Evolutionary conservation across 2,888 invertebrate genomes (phyloP), one percentile per base, ranked within the genome.

Genomic region (Eristalinus aeneus): DNA sequence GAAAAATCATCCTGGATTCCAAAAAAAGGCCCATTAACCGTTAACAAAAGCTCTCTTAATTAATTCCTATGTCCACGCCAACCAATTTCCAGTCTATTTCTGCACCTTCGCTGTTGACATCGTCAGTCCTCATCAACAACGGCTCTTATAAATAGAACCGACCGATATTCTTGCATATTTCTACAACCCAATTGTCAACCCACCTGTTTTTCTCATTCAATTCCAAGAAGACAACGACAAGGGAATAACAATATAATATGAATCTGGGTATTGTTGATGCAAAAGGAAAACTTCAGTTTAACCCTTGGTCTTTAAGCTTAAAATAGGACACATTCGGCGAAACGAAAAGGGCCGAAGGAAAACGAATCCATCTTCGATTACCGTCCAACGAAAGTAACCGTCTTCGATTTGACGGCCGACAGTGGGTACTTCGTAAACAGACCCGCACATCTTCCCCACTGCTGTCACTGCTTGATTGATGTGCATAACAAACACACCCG

Each of bases 381-480:
- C 46, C 6, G 46, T 5, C 46, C 16, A 46, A 16, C 46, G 46
- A 46, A 16, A 46, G 46, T 6, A 22, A 34, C 20, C 56, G 34
- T 56, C 22, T 68, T 68, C 11, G 10, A 69, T 69, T 69, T 69
- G 69, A 69, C 69, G 58, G 69, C 69, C 27, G 32, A 58, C 58
- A 9, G 32, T 31, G 34, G 10, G 34, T 56, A 23, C 34, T 34
- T 32, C 12, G 46, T 12, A 2, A 65, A 16, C 65, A 65, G 46
- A 65, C 53, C 20, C 20, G 22, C 31, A 54, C 20, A 68, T 56
- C 10, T 36, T 23, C 34, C 22, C 12, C 0, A 1, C 54, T 5
- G 34, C 34, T 56, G 56, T 56, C 68, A 68, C 6, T 12, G n/a
- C 0, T 34, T 68, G 68, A 68, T 68, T 56, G 68, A 68, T 68